These are phyloP conservation scores for Pilophorus perplexus DNA, from an alignment of 2,888 invertebrate species.

Conservation along the genomic window DNA sequence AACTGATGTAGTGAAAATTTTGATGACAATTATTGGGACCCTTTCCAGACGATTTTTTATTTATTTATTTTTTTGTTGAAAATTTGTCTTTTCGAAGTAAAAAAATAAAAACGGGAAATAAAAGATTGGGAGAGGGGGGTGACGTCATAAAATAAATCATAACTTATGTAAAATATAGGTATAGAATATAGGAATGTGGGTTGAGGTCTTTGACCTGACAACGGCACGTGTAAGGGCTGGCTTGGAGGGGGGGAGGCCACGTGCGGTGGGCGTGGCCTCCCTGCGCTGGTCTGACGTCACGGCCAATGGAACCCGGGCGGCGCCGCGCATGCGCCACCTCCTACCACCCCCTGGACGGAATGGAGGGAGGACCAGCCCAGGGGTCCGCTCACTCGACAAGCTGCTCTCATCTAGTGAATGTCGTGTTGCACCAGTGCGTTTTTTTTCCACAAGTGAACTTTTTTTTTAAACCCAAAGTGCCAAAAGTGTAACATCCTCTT, in stretches of 20 bases:
- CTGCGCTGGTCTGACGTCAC: constrained; percentile 41
- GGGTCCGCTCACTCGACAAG: constrained; percentile 18
- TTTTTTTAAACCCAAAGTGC: neutral
- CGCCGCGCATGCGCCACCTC: constrained; percentile 20
- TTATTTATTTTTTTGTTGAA: no score
- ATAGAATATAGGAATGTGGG: constrained; percentile 39
- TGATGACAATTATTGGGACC: no score
- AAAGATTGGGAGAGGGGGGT: no score
- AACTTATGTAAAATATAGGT: constrained; percentile 10
- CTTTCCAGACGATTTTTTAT: no score
- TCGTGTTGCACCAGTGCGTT: constrained; percentile 2
- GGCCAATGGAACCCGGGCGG: constrained; percentile 18
- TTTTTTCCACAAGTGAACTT: neutral
- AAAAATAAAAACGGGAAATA: no score
- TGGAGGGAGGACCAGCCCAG: neutral
- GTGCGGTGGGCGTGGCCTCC: constrained; percentile 28
- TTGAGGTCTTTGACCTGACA: constrained; percentile 37
- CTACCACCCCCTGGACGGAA: constrained; percentile 13
- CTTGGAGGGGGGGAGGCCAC: constrained; percentile 19
- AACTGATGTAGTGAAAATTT: no score
- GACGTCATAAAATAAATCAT: constrained; percentile 24
- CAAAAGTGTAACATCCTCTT: neutral
- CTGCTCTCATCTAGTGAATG: constrained; percentile 4
- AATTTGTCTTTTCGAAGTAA: no score
- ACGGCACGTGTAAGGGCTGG: constrained; percentile 38